Evolutionary conservation across 2,888 invertebrate genomes (phyloP).

Genomic region (Cynaeus angustus): DNA sequence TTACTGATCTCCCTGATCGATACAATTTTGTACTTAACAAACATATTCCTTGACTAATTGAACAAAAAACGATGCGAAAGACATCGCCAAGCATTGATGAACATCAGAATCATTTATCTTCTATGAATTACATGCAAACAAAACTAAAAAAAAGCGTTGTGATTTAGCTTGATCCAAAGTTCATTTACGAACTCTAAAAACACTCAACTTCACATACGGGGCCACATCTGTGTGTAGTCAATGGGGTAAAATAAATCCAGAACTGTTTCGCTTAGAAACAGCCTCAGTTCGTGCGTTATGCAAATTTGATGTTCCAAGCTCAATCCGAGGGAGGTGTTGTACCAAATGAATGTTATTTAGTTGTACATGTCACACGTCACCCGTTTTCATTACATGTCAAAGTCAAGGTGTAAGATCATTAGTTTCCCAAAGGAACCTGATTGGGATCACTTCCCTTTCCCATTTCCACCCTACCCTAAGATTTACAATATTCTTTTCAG

Average conservation of each 20-base stretch:
- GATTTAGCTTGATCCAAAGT: not conserved
- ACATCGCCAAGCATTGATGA: too few relatives aligned
- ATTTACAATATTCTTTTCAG: slow-evolving; percentile 35
- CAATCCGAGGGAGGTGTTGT: slow-evolving; percentile 57
- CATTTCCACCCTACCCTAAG: slow-evolving; percentile 16
- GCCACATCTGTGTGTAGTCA: slow-evolving; percentile 62
- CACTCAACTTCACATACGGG: slow-evolving; percentile 9
- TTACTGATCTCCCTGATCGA: too few relatives aligned
- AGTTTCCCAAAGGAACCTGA: slow-evolving; percentile 65
- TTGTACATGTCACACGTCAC: slow-evolving; percentile 67
- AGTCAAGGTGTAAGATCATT: slow-evolving; percentile 64
- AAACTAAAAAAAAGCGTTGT: too few relatives aligned
- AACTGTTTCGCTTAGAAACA: slow-evolving; percentile 62
- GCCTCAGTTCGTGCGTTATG: slow-evolving; percentile 64
- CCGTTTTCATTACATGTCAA: slow-evolving; percentile 67
- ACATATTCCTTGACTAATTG: too few relatives aligned
- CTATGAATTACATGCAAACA: too few relatives aligned
- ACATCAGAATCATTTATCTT: too few relatives aligned
- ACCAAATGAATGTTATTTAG: slow-evolving; percentile 68
- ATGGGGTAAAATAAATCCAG: slow-evolving; percentile 66
- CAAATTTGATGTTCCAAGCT: slow-evolving; percentile 60
- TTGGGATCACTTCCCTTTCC: slow-evolving; percentile 47
- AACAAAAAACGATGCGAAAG: too few relatives aligned
- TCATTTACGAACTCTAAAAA: slow-evolving; percentile 3
- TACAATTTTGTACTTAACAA: too few relatives aligned